phyloP scores from a whole-genome alignment of 1,140 invertebrate genomes.

The Colletes latitarsis region DNA sequence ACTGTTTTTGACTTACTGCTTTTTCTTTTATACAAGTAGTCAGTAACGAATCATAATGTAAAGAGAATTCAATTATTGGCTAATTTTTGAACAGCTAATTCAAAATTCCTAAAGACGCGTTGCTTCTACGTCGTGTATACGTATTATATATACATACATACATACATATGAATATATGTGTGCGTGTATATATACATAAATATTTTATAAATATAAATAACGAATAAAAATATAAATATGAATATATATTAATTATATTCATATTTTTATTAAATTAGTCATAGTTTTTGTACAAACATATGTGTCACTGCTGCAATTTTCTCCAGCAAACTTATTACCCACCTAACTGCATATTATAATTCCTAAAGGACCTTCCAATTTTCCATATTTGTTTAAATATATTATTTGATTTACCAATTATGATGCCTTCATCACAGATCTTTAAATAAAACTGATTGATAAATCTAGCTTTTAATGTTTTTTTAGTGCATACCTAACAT shows the following conservation, averaged over 20 bases:
- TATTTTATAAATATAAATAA: constrained; percentile 55
- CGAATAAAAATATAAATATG: constrained; percentile 54
- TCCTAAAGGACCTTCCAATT: constrained; percentile 39
- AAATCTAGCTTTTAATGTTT: constrained; percentile 27
- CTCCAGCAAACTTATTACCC: constrained; percentile 62
- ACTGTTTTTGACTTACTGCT: constrained; percentile 11
- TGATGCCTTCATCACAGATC: constrained; percentile 63
- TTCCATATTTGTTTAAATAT: constrained; percentile 70
- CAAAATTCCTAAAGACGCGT: constrained; percentile 60
- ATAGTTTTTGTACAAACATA: constrained; percentile 78
- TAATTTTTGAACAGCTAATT: constrained; percentile 30
- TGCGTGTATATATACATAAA: too few species aligned
- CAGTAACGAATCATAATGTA: not conserved
- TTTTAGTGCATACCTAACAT: constrained; percentile 14
- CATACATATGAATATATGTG: too few species aligned
- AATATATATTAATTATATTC: constrained; percentile 39
- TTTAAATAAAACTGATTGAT: constrained; percentile 68
- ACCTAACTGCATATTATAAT: constrained; percentile 70
- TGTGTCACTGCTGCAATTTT: constrained; percentile 58
- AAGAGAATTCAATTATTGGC: not conserved
- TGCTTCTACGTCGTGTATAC: constrained; percentile 70
- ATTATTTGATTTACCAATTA: constrained; percentile 70
- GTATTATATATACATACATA: constrained; percentile 61
- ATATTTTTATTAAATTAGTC: constrained; percentile 67
- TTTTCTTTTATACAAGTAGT: constrained; percentile 10